Evolutionary conservation across 1,140 invertebrate genomes (phyloP).

Genomic region (Plodia interpunctella): DNA sequence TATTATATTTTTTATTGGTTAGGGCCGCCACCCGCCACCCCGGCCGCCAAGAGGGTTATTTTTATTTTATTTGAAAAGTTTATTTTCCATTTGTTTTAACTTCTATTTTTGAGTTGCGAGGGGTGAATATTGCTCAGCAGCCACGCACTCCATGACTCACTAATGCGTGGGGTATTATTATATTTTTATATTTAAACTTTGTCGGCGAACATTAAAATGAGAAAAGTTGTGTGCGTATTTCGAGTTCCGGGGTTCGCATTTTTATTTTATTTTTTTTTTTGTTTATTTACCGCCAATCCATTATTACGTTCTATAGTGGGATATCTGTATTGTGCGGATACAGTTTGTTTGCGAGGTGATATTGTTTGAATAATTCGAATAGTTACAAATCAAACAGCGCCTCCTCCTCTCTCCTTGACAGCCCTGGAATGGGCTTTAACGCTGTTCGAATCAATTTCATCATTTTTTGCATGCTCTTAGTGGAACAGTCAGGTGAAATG

Average conservation of each 20-base stretch:
- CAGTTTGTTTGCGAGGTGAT: too few relatives aligned
- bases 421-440: too few relatives aligned
- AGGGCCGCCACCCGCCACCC: slow-evolving; percentile 59
- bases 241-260: background rate
- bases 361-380: too few relatives aligned
- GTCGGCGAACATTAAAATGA: slow-evolving; percentile 70
- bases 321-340: too few relatives aligned
- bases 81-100: slow-evolving; percentile 74
- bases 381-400: too few relatives aligned
- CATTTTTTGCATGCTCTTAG: too few relatives aligned
- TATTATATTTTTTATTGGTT: slow-evolving; percentile 76
- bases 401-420: too few relatives aligned
- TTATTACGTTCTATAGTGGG: background rate
- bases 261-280: background rate
- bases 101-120: slow-evolving; percentile 66
- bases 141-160: slow-evolving; percentile 71
- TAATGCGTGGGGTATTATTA: slow-evolving; percentile 72
- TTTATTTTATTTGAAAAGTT: slow-evolving; percentile 76
- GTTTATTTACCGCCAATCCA: background rate
- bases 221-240: slow-evolving; percentile 53
- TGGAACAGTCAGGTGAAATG: too few relatives aligned
- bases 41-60: slow-evolving; percentile 71
- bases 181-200: slow-evolving; percentile 75
- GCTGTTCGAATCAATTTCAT: too few relatives aligned
- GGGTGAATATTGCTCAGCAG: slow-evolving; percentile 52